Evolutionary conservation across 2,888 invertebrate species (phyloP).

Genomic region (Drosophila setosimentum): DNA sequence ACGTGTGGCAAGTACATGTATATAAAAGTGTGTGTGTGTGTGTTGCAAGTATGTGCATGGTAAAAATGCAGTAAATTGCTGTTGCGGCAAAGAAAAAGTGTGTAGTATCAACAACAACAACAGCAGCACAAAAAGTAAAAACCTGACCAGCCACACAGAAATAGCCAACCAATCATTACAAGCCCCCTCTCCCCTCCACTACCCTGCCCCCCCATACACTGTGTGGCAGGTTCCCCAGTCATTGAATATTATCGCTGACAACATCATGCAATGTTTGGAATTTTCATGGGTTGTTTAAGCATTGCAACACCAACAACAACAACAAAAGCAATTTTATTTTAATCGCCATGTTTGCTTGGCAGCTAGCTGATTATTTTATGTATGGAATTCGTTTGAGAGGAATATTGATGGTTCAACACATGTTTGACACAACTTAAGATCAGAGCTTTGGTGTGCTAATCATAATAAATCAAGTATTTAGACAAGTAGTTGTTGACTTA

Average conservation of each 20-base stretch:
- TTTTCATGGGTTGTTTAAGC: constrained; percentile 63
- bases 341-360: constrained; percentile 8
- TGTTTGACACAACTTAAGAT: background rate
- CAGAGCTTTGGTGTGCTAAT: background rate
- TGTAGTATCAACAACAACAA: constrained; percentile 37
- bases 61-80: constrained; percentile 68
- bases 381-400: background rate
- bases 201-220: background rate
- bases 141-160: constrained; percentile 56
- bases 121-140: constrained; percentile 47
- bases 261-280: constrained; percentile 67
- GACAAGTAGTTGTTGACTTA: background rate
- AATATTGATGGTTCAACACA: constrained; percentile 10
- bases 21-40: constrained; percentile 16
- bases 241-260: constrained; percentile 55
- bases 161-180: constrained; percentile 25
- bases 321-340: constrained; percentile 37
- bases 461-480: background rate
- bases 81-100: constrained; percentile 68
- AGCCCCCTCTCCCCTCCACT: background rate
- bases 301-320: constrained; percentile 23
- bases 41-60: constrained; percentile 34
- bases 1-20: constrained; percentile 34
- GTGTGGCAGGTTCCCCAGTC: constrained; percentile 15
- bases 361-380: constrained; percentile 9